Conservation (phyloP, 2,888 invertebrate genomes). For the Drosophila planitibia region DNA sequence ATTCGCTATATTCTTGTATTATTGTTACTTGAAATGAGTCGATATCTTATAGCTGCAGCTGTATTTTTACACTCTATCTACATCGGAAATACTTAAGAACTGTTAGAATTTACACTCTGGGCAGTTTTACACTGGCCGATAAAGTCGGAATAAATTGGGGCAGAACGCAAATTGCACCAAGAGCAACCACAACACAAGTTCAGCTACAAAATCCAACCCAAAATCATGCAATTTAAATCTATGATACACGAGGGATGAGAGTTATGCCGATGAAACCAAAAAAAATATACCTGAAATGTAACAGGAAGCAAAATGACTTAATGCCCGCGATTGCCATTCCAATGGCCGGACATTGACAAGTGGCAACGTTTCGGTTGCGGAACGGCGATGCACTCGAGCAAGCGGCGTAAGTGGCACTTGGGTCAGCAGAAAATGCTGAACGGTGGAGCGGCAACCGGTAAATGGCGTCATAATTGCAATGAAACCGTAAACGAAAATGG, state of each 20-base stretch:
- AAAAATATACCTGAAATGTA: constrained; percentile 56
- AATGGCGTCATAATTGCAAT: constrained; percentile 60
- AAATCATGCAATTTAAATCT: constrained; percentile 9
- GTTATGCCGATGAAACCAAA: constrained; percentile 10
- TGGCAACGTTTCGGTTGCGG: constrained; percentile 20
- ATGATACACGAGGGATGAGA: background rate
- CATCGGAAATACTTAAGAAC: background rate
- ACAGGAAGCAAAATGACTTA: constrained; percentile 66
- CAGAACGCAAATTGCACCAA: background rate
- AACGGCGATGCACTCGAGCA: constrained; percentile 39
- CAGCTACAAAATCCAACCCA: background rate
- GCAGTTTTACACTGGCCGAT: background rate
- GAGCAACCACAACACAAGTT: background rate
- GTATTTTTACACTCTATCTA: background rate
- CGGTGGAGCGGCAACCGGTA: constrained; percentile 29
- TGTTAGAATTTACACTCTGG: background rate
- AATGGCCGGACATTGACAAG: constrained; percentile 18
- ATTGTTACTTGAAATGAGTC: background rate
- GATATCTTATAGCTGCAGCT: background rate
- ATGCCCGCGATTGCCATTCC: constrained; percentile 48
- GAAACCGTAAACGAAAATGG: constrained; percentile 27
- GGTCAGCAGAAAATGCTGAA: constrained; percentile 47
- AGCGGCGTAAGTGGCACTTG: constrained; percentile 49
- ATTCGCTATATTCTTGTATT: background rate
- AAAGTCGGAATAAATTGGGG: background rate